Conservation (phyloP, 1,140 invertebrate species). For the Psilanteris sp. region DNA sequence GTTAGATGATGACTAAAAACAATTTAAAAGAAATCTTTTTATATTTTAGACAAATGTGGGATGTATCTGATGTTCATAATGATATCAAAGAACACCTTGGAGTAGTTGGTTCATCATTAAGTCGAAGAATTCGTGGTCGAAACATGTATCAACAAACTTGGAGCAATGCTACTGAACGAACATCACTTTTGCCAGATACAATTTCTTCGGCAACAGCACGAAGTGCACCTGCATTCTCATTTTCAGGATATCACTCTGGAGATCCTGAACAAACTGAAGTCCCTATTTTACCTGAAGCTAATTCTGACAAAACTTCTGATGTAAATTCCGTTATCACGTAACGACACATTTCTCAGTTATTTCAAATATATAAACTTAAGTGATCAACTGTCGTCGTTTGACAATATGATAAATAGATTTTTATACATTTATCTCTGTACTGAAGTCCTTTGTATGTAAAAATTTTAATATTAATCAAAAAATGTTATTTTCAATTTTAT, state of each 20-base stretch:
- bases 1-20: no score
- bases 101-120: constrained; percentile 89
- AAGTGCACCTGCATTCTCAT: constrained; percentile 71
- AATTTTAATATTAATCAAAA: no score
- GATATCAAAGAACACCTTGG: constrained; percentile 95
- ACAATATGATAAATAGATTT: neutral
- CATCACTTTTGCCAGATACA: constrained; percentile 72
- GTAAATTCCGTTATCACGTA: constrained; percentile 69
- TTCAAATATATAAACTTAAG: no score
- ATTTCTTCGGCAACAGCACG: constrained; percentile 37
- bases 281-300: constrained; percentile 46
- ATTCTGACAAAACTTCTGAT: constrained; percentile 55
- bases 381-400: constrained; percentile 27
- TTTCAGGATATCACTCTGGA: constrained; percentile 68
- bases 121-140: constrained; percentile 85
- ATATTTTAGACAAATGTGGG: constrained; percentile 94
- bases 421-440: no score
- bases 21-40: no score
- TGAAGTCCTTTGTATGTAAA: no score
- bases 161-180: constrained; percentile 79
- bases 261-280: constrained; percentile 65
- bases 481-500: no score
- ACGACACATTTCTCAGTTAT: constrained; percentile 23
- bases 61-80: constrained; percentile 94
- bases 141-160: constrained; percentile 85